These are phyloP conservation scores for Cephus spinipes DNA, from an alignment of 2,888 invertebrate genomes.

Conservation along the genomic window DNA sequence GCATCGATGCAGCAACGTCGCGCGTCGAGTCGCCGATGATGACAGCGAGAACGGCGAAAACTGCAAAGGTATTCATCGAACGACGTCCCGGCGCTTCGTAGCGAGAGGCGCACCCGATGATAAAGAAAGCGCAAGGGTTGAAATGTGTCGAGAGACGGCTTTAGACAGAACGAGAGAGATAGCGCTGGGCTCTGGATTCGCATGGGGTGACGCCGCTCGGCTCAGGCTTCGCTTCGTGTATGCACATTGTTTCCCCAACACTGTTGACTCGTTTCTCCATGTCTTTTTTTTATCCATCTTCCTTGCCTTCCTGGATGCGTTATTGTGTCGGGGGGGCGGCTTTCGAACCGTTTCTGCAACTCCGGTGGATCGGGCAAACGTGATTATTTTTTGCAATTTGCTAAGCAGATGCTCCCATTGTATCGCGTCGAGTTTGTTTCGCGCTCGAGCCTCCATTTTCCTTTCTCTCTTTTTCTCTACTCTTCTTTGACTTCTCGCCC, in stretches of 20 bases:
- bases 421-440: conserved; percentile 21
- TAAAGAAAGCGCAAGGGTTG: conserved; percentile 33
- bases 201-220: conserved; percentile 21
- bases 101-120: conserved; percentile 27
- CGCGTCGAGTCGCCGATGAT: not conserved
- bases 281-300: conserved; percentile 18
- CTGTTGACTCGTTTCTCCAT: conserved; percentile 15
- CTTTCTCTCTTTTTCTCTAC: conserved; percentile 14
- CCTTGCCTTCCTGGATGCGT: conserved; percentile 34
- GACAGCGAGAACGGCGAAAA: not conserved
- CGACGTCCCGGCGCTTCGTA: not conserved
- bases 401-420: conserved; percentile 58
- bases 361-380: conserved; percentile 47
- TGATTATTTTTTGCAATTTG: conserved; percentile 64
- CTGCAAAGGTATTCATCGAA: not conserved
- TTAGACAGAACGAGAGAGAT: no score
- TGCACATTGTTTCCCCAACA: conserved; percentile 44
- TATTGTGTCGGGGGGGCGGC: conserved; percentile 41
- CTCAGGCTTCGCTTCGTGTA: conserved; percentile 28
- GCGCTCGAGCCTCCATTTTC: conserved; percentile 13
- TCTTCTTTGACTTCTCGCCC: conserved; percentile 28
- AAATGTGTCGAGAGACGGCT: not conserved
- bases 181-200: no score
- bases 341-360: conserved; percentile 29
- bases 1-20: not conserved